Conservation (phyloP, 2,113 vertebrate species). For the Triplophysa tibetana region DNA sequence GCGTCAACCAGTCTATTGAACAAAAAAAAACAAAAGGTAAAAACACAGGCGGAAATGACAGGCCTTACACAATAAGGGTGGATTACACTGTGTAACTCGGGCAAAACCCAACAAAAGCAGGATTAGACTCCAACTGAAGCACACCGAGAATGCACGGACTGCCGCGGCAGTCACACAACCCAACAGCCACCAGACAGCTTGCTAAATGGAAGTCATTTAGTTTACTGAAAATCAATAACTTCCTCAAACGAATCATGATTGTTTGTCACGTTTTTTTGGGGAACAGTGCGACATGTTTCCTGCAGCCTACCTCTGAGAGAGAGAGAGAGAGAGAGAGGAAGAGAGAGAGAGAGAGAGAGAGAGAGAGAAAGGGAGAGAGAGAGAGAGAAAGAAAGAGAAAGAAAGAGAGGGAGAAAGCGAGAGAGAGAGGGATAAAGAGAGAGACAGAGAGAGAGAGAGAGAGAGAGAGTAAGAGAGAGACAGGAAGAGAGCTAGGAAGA, state of each 20-base stretch:
- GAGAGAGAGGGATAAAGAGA: too few species aligned
- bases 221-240: slow-evolving; percentile 54
- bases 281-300: slow-evolving; percentile 35
- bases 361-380: too few species aligned
- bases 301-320: slow-evolving; percentile 26
- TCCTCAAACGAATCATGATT: slow-evolving; percentile 45
- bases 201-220: slow-evolving; percentile 55
- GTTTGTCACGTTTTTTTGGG: slow-evolving; percentile 50
- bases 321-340: too few species aligned
- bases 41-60: slow-evolving; percentile 29
- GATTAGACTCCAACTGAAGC: slow-evolving; percentile 39
- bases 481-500: too few species aligned
- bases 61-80: slow-evolving; percentile 11
- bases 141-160: slow-evolving; percentile 33
- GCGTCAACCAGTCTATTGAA: neutral
- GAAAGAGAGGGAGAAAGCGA: too few species aligned
- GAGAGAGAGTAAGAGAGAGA: too few species aligned
- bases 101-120: slow-evolving; percentile 44
- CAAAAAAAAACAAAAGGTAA: slow-evolving; percentile 23
- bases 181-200: slow-evolving; percentile 32
- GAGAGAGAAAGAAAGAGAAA: too few species aligned
- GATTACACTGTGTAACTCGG: slow-evolving; percentile 33
- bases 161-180: slow-evolving; percentile 30
- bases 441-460: too few species aligned
- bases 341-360: too few species aligned